Conservation (phyloP, 2,888 invertebrate genomes). For the Gari tellinella region DNA sequence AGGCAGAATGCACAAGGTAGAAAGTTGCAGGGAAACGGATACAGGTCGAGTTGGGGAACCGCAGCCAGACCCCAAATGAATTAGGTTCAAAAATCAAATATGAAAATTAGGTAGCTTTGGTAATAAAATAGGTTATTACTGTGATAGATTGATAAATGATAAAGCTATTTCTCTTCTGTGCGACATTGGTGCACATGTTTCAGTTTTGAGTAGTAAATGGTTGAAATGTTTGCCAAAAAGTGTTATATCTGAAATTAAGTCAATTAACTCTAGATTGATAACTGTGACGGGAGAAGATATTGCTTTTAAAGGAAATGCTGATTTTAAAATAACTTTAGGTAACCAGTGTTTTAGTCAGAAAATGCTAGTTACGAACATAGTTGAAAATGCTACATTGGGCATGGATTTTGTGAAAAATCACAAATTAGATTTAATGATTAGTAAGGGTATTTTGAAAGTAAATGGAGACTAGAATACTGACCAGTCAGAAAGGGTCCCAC, state of each 20-base stretch:
- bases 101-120: slow-evolving; percentile 18
- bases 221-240: too few species aligned
- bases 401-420: too few species aligned
- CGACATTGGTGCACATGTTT: slow-evolving; percentile 34
- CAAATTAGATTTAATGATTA: too few species aligned
- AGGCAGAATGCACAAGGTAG: too few species aligned
- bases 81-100: too few species aligned
- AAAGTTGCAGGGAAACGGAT: too few species aligned
- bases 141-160: too few species aligned
- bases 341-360: slow-evolving; percentile 18
- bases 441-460: slow-evolving; percentile 22
- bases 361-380: slow-evolving; percentile 26
- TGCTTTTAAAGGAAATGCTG: slow-evolving; percentile 37
- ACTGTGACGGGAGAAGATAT: slow-evolving; percentile 40
- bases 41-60: too few species aligned
- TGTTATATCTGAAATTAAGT: background rate
- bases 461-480: too few species aligned
- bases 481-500: too few species aligned
- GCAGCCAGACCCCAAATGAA: too few species aligned
- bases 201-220: slow-evolving; percentile 22
- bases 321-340: slow-evolving; percentile 11
- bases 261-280: slow-evolving; percentile 10
- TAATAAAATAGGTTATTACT: slow-evolving; percentile 24
- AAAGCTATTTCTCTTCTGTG: slow-evolving; percentile 21
- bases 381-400: too few species aligned